Evolutionary conservation across 1,140 invertebrate genomes (phyloP), one percentile per base, ranked within the genome.

Genomic region (Lasioglossum baleicum): DNA sequence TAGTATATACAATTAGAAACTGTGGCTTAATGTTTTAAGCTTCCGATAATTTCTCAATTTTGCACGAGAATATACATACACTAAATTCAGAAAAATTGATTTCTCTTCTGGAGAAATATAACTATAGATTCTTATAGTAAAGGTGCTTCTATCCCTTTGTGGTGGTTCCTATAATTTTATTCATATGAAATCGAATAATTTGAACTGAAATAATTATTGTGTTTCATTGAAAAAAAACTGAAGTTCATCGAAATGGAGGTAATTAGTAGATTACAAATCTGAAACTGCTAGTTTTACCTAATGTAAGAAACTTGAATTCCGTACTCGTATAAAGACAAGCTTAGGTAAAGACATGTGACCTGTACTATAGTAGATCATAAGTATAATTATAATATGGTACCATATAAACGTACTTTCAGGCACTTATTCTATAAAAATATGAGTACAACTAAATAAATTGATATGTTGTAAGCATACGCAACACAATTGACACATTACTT

Each of bases 201-300:
- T 53, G 42, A 78, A 76, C n/a, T 81, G 72, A 60, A 42, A 71
- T 76, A 82, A 82, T 81, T 77, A 69, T 82, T 84, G 42, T 90
- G 75, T 89, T 88, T 90, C 89, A 84, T 87, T 89, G 88, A 72
- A 35, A 26, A 26, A 87, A 82, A 78, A 89, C 83, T 86, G 82
- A 91, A 92, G 87, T 89, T 81, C 89, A 77, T 78, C 87, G 83
- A 88, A 79, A 85, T 89, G 15, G 90, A 92, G 90, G 90, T 92
- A 92, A 92, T 84, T 91, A 44, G 44, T 69, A 74, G 58, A 66
- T 80, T 80, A 72, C 15, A 1, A 67, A 65, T 31, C 71, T 48
- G 40, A 2, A 56, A 31, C 31, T 71, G 7, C 61, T 77, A 77
- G 67, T 63, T 13, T 5, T 20, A 31, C 7, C 31, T 22, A 83